Conservation (phyloP, 1,140 invertebrate genomes). For the Drosophila kikkawai region DNA sequence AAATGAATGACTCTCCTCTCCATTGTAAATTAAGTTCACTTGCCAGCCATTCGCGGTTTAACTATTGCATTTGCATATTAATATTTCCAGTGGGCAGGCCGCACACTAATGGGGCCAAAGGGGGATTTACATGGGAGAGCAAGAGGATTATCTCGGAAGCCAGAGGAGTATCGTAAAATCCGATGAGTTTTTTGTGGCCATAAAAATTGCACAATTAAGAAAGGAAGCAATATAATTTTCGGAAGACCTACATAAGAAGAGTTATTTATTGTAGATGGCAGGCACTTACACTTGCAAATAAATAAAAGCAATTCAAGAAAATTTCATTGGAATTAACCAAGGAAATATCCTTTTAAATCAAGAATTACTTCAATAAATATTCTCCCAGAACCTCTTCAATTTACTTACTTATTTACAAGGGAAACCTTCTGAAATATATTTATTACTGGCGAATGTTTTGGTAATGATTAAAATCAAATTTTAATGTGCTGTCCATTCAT, state of each 20-base stretch:
- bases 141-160: not conserved
- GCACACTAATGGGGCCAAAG: constrained; percentile 14
- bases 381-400: not conserved
- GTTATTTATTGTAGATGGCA: not conserved
- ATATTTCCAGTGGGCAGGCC: constrained; percentile 40
- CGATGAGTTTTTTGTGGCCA: not conserved
- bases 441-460: constrained; percentile 13
- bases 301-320: not conserved
- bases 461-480: constrained; percentile 39
- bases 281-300: not conserved
- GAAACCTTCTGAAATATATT: constrained; percentile 4
- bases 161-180: not conserved
- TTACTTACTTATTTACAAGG: constrained; percentile 20
- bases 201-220: not conserved
- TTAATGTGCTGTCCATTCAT: constrained; percentile 43
- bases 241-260: not conserved
- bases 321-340: not conserved
- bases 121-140: constrained; percentile 22
- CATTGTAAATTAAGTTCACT: constrained; percentile 81
- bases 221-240: not conserved
- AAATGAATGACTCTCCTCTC: constrained; percentile 68
- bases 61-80: constrained; percentile 44
- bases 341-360: not conserved
- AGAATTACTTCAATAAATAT: constrained; percentile 8
- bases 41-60: constrained; percentile 38